Conservation (phyloP, 2,888 invertebrate genomes). For the Spisula subtruncata region DNA sequence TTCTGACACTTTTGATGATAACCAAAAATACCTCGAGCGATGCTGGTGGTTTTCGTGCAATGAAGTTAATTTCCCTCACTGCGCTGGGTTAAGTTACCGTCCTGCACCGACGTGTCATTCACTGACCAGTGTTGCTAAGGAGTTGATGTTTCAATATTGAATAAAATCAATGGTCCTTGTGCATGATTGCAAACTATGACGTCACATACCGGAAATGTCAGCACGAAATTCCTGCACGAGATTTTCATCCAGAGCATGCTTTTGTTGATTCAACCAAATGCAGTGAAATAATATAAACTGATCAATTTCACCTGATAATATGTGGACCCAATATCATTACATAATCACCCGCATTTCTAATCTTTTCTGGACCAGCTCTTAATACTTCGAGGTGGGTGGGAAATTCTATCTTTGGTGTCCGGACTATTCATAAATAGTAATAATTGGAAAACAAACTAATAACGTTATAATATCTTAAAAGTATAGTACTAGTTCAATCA, state of each 20-base stretch:
- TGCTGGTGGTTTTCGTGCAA: constrained; percentile 32
- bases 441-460: too few relatives aligned
- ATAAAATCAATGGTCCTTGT: too few relatives aligned
- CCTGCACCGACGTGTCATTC: background rate
- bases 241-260: background rate
- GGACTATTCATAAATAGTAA: too few relatives aligned
- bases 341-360: background rate
- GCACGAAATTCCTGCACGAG: background rate
- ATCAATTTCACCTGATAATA: background rate
- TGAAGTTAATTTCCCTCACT: background rate
- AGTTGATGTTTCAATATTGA: too few relatives aligned
- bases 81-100: background rate
- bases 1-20: constrained; percentile 52
- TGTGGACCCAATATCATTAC: background rate
- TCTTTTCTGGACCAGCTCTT: too few relatives aligned
- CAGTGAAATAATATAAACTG: background rate
- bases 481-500: too few relatives aligned
- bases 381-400: too few relatives aligned
- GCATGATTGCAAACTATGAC: background rate
- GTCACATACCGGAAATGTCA: background rate
- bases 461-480: too few relatives aligned
- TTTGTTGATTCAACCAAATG: background rate
- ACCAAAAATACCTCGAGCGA: constrained; percentile 40
- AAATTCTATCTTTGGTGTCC: too few relatives aligned
- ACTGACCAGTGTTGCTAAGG: background rate